Evolutionary conservation across 2,113 vertebrate species (phyloP).

Genomic region (Leptobrachium ailaonicum): DNA sequence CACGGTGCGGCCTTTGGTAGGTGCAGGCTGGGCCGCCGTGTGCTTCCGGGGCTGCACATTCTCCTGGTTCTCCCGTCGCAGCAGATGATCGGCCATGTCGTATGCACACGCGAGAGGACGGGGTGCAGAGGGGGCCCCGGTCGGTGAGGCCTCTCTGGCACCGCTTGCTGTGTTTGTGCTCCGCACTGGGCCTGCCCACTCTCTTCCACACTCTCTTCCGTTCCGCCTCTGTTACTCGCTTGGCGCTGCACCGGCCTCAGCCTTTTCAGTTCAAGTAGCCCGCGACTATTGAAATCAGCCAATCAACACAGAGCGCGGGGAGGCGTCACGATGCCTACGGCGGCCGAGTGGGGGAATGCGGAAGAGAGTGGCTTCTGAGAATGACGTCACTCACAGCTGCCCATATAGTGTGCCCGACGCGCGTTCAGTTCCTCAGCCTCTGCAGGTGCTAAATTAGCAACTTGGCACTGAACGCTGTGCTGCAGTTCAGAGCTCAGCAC

Average conservation of each 20-base stretch:
- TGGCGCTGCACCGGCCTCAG: slow-evolving; percentile 51
- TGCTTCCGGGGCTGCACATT: slow-evolving; percentile 72
- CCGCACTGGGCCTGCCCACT: background rate
- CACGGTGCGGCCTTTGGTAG: slow-evolving; percentile 65
- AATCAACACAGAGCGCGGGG: slow-evolving; percentile 64
- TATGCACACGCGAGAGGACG: slow-evolving; percentile 55
- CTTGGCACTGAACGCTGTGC: too few relatives aligned
- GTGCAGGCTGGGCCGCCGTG: background rate
- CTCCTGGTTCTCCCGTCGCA: slow-evolving; percentile 79
- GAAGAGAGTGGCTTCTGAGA: background rate
- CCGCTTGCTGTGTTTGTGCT: background rate
- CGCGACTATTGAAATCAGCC: slow-evolving; percentile 96
- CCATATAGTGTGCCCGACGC: too few relatives aligned
- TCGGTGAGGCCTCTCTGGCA: background rate
- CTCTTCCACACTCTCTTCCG: background rate
- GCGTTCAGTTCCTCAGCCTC: too few relatives aligned
- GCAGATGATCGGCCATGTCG: slow-evolving; percentile 55
- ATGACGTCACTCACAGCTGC: slow-evolving; percentile 1
- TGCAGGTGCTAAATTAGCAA: too few relatives aligned
- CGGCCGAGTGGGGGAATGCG: background rate
- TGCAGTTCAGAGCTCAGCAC: too few relatives aligned
- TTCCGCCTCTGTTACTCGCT: background rate
- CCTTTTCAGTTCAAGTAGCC: slow-evolving; percentile 89
- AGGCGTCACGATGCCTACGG: slow-evolving; percentile 52
- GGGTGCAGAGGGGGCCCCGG: background rate